A percentile compares a stretch with the other conserved stretches of the same genome.
Evolutionary conservation across 2,113 vertebrate genomes (phyloP).

Genomic region (Alexandromys fortis): DNA sequence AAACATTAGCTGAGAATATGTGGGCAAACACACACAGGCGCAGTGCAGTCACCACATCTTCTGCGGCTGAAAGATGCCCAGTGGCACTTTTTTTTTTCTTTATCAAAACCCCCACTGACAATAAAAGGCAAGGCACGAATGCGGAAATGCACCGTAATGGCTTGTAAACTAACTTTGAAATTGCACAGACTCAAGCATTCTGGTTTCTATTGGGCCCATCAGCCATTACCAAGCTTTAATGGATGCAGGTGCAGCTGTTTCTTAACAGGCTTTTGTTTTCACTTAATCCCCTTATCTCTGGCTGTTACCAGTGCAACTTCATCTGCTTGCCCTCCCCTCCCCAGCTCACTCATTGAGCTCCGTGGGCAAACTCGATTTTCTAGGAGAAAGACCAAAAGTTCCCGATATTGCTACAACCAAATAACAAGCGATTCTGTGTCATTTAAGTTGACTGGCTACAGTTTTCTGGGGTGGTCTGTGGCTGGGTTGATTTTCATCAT

Average conservation of each 20-base stretch:
- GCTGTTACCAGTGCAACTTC: not conserved
- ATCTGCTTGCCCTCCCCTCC: not conserved
- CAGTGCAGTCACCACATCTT: constrained; percentile 30
- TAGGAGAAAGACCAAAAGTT: not conserved
- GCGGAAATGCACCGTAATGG: constrained; percentile 76
- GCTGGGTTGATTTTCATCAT: not conserved
- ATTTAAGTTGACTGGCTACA: not conserved
- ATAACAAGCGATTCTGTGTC: not conserved
- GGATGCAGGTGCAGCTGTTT: constrained; percentile 79
- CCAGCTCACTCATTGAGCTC: not conserved
- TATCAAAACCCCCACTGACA: constrained; percentile 67
- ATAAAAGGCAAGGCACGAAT: constrained; percentile 62
- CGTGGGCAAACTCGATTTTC: not conserved
- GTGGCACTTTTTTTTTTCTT: constrained; percentile 16
- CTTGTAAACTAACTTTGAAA: constrained; percentile 84
- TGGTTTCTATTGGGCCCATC: constrained; percentile 73
- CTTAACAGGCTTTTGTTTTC: constrained; percentile 64
- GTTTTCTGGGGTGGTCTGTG: not conserved
- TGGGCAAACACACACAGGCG: constrained; percentile 32
- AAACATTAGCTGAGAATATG: not conserved
- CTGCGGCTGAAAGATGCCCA: constrained; percentile 19
- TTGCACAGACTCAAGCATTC: constrained; percentile 64
- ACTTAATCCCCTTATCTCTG: constrained; percentile 72
- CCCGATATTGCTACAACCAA: not conserved
- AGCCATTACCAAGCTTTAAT: constrained; percentile 65